These are phyloP conservation scores for Rhinolophus sinicus DNA, from an alignment of 2,113 vertebrate genomes.

Conservation along the genomic window DNA sequence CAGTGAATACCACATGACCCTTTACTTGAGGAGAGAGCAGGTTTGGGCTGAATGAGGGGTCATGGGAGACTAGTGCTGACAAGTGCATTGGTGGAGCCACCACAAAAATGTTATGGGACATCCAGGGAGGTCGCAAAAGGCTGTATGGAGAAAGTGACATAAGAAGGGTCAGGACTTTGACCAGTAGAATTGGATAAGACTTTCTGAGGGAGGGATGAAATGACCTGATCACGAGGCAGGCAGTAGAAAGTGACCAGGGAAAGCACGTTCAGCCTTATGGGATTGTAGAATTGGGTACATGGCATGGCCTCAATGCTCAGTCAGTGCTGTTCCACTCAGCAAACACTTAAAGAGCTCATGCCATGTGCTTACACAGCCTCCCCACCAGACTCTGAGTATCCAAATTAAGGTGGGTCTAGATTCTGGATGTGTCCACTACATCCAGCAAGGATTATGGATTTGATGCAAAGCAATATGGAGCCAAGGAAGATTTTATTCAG, in stretches of 20 bases:
- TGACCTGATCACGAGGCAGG: too few species aligned
- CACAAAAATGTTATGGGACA: accelerated
- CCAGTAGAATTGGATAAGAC: too few species aligned
- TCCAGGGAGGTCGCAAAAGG: accelerated
- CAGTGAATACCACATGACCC: accelerated
- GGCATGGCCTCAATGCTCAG: neutral
- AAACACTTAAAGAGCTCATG: too few species aligned
- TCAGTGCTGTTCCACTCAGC: neutral
- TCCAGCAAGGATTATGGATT: neutral
- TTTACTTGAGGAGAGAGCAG: neutral
- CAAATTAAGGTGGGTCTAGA: neutral
- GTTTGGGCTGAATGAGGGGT: accelerated
- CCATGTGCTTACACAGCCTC: neutral
- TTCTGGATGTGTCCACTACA: neutral
- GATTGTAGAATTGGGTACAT: neutral
- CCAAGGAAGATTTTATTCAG: neutral
- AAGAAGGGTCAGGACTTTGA: neutral
- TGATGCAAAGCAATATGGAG: accelerated
- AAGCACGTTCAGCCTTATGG: neutral
- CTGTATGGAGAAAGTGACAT: accelerated
- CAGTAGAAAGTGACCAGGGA: too few species aligned
- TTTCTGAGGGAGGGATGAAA: too few species aligned
- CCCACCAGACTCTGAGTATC: too few species aligned
- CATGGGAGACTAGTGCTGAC: too few species aligned
- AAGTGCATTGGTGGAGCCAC: neutral